Base-by-base conservation (phyloP, 2,888 invertebrate species). In the Hirtodrosophila trivittata region DNA sequence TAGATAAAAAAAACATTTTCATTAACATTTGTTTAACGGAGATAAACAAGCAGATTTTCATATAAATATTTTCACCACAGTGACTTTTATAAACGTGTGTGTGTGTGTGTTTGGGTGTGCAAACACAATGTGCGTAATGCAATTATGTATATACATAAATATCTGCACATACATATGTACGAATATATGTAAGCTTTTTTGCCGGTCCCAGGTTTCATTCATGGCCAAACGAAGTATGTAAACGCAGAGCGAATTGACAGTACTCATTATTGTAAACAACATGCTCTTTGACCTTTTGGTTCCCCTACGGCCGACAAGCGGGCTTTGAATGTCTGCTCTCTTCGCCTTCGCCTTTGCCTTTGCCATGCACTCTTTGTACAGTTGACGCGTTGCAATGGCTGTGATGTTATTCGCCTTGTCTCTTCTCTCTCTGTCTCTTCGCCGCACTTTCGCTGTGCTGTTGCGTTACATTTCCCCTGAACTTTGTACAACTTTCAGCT, bases 401-500 rank as follows among this genome's bases (percentile, higher is more conserved):
- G 13, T 32, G 21, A 39, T 60, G 47, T 25, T 26, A 46, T 56
- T 58, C 41, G 39, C 28, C 12, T 41, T 30, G 14, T 39, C 8
- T 42, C 45, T 30, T 42, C 45, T 30, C 51, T 49, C 35, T 33
- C 30, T 41, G 35, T 52, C 52, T 54, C 26, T 64, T 59, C 50
- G 47, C 45, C 38, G 37, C 14, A n/a, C 35, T 52, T 58, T 35
- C 26, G 39, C 14, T 42, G 32, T 49, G 47, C 35, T 65, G 57
- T 58, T 65, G 57, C 67, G 64, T 54, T 46, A 50, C 54, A 69
- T 87, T 88, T 87, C 89, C 88, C 89, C 88, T 89, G 59, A 89
- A 88, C 73, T 76, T 88, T 89, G 71, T 89, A 86, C 74, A 88
- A 89, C 88, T 87, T 88, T 82, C 73, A 77, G 88, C 77, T 75